These are phyloP conservation scores for Anorthoa munda DNA, from an alignment of 2,888 invertebrate species.

Conservation along the genomic window DNA sequence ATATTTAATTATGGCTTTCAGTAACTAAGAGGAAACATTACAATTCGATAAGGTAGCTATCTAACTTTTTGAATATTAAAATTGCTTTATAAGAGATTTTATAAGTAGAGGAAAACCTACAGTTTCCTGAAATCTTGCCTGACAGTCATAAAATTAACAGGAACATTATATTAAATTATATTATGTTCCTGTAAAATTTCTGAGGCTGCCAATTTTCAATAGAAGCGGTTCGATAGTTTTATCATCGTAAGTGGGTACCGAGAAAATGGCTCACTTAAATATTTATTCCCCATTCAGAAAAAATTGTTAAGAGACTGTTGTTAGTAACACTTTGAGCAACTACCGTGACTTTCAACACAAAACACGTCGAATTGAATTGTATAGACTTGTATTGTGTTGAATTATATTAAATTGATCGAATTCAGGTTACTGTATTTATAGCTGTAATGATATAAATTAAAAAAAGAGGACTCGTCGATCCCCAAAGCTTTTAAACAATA, in stretches of 20 bases:
- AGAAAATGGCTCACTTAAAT: too few species aligned
- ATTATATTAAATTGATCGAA: too few species aligned
- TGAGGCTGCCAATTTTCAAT: not conserved
- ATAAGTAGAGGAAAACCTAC: not conserved
- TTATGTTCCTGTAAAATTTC: not conserved
- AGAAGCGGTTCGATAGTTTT: too few species aligned
- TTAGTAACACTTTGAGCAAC: not conserved
- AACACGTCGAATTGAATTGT: too few species aligned
- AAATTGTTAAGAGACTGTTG: not conserved
- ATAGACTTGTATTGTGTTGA: too few species aligned
- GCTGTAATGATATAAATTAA: too few species aligned
- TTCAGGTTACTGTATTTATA: too few species aligned
- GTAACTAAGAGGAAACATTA: conserved; percentile 16
- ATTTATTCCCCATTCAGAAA: not conserved
- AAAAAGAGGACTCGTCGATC: not conserved
- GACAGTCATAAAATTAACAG: not conserved
- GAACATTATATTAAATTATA: not conserved
- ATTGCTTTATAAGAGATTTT: not conserved
- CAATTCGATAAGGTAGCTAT: not conserved
- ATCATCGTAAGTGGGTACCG: not conserved
- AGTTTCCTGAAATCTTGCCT: not conserved
- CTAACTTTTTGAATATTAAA: not conserved
- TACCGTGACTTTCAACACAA: not conserved
- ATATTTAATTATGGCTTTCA: conserved; percentile 4
- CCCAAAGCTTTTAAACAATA: not conserved